These are phyloP conservation scores for Acropternis orthonyx DNA, from an alignment of 2,797 vertebrate species.

Conservation along the genomic window DNA sequence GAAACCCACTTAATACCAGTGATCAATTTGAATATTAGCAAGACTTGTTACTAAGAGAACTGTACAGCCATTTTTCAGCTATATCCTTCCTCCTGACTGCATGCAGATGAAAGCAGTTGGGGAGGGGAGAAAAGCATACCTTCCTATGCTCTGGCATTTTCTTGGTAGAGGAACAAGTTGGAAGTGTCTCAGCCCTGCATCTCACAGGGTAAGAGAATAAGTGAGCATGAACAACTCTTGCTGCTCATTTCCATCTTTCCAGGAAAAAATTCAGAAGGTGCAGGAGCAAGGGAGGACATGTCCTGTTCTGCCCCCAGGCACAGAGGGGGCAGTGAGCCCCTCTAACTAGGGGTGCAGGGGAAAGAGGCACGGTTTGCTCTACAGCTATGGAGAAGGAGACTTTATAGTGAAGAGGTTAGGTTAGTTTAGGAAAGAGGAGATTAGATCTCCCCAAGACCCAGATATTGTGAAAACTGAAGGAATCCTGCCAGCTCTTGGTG, in stretches of 20 bases:
- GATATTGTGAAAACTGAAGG: background rate
- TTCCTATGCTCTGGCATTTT: background rate
- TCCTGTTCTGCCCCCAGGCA: accelerated
- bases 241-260: background rate
- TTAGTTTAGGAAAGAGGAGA: background rate
- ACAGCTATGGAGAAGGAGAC: background rate
- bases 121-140: background rate
- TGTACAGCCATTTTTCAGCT: background rate
- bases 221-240: background rate
- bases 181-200: background rate
- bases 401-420: background rate
- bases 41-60: background rate
- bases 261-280: background rate
- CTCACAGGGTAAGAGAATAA: background rate
- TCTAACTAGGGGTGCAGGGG: background rate
- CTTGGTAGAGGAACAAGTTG: background rate
- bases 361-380: background rate
- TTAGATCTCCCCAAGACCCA: background rate
- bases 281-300: background rate
- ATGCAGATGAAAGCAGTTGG: background rate
- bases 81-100: background rate
- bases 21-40: background rate
- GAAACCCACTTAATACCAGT: background rate
- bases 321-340: background rate
- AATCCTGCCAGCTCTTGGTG: background rate